phyloP scores from a whole-genome alignment of 2,888 invertebrate species.

The Lomographa bimaculata region DNA sequence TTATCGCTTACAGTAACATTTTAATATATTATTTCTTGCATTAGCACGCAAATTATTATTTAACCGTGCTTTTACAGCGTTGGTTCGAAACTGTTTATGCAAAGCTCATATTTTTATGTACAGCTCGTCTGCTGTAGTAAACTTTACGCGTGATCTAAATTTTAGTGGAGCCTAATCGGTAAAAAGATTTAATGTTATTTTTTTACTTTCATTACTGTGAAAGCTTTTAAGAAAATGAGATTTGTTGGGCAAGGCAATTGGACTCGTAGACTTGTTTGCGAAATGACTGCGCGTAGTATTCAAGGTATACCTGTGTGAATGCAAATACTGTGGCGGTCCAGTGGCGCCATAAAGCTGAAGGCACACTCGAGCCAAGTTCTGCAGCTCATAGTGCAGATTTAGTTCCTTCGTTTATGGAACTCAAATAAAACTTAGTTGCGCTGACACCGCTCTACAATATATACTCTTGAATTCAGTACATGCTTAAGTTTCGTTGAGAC shows the following conservation, averaged over 20 bases:
- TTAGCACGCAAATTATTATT: conserved; percentile 33
- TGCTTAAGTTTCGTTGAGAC: conserved; percentile 40
- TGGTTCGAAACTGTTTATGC: conserved; percentile 11
- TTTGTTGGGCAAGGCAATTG: conserved; percentile 10
- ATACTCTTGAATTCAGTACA: conserved; percentile 41
- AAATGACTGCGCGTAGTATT: conserved; percentile 5
- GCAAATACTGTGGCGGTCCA: conserved; percentile 6
- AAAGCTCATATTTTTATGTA: conserved; percentile 19
- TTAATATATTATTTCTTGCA: conserved; percentile 28
- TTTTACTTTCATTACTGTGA: conserved; percentile 19
- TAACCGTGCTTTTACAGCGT: conserved; percentile 12
- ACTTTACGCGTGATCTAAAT: conserved; percentile 22
- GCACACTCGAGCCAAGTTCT: conserved; percentile 9
- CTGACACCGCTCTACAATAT: conserved; percentile 45
- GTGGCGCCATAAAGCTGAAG: conserved; percentile 4
- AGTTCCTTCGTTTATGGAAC: conserved; percentile 48
- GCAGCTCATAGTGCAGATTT: conserved; percentile 31
- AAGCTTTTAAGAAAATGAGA: conserved; percentile 24
- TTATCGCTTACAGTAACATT: conserved; percentile 40
- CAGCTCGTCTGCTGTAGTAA: conserved; percentile 17
- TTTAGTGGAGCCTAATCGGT: conserved; percentile 14
- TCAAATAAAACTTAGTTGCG: conserved; percentile 54
- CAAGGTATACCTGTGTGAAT: conserved; percentile 8
- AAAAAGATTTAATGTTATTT: conserved; percentile 9
- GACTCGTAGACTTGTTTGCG: conserved; percentile 4